Evolutionary conservation across 2,113 vertebrate species (phyloP), one percentile per base, ranked within the genome.

Genomic region (Neolamprologus devosi): DNA sequence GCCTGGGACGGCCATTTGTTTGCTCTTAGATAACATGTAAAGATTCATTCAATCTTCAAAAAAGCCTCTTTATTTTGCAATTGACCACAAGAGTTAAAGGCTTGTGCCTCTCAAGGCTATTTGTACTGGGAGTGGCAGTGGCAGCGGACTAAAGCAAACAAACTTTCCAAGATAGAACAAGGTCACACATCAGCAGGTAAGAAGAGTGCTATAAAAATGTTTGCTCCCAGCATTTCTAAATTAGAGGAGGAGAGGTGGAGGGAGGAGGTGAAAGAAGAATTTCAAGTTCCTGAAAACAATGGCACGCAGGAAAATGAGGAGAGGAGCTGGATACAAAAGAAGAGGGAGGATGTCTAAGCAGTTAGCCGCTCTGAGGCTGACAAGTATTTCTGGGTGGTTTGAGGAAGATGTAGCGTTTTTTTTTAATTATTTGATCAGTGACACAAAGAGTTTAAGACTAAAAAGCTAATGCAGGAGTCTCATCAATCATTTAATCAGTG

Each of bases 61-160:
- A 63, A 28, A 28, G 6, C 21, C 37, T n/a, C 8, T 55, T 85
- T 47, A 28, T 75, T 28, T 75, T 49, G 42, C n/a, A 84, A 9
- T 47, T 47, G 53, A 12, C 14, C 35, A 17, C 19, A 8, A 17
- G 40, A 81, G 33, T 42, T 65, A 21, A 23, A 58, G 13, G 40
- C 82, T 80, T 23, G 14, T 84, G 55, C 49, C 53, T 30, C 79
- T 79, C 53, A 7, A 78, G 9, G 85, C 57, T 94, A 85, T 95
- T 94, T 95, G 93, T 84, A 30, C 82, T 94, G 80, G 93, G 92
- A 93, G 93, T 83, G 88, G 92, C 89, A 45, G 70, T 10, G 70
- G 60, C 60, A 37, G 60, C 4, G 2, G 85, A 90, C 87, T 86
- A 93, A 93, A 94, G 83, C 93, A 95, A 95, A 95, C 92, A 95